phyloP scores from a whole-genome alignment of 2,797 vertebrate genomes.

The Danio choprae region DNA sequence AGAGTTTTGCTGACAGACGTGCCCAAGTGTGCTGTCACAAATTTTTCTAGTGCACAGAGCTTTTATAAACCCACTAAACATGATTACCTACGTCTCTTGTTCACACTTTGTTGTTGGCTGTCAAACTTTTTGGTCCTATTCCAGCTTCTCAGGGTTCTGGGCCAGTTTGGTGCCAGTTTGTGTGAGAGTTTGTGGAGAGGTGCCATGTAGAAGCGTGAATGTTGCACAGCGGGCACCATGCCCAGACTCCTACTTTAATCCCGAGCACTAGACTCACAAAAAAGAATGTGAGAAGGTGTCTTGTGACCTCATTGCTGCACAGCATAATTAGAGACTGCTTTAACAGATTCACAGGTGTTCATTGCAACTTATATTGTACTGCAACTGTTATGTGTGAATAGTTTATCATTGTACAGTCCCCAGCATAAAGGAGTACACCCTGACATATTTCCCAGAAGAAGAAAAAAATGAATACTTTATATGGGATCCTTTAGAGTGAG shows the following conservation, averaged over 20 bases:
- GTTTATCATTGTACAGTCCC: no score
- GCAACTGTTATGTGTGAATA: no score
- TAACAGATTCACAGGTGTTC: not conserved
- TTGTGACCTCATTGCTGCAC: slow-evolving; percentile 27
- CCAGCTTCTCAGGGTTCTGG: slow-evolving; percentile 29
- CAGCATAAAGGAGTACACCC: no score
- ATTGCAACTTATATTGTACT: not conserved
- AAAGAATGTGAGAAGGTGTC: slow-evolving; percentile 4
- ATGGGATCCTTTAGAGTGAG: no score
- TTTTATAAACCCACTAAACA: slow-evolving; percentile 4
- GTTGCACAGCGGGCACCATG: slow-evolving; percentile 23
- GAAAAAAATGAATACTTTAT: no score
- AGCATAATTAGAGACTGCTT: slow-evolving; percentile 17
- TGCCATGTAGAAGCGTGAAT: slow-evolving; percentile 33
- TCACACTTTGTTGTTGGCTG: slow-evolving; percentile 28
- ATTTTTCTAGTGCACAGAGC: slow-evolving; percentile 2
- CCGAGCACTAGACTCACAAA: not conserved
- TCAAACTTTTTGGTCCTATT: slow-evolving; percentile 29
- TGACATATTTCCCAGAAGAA: no score
- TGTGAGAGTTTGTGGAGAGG: slow-evolving; percentile 16
- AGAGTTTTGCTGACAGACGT: slow-evolving; percentile 34
- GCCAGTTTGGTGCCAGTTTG: slow-evolving; percentile 20
- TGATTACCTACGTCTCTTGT: slow-evolving; percentile 17
- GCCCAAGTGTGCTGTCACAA: not conserved
- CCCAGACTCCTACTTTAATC: slow-evolving; percentile 37